Percentiles rank a stretch among this genome's conserved stretches.
These are phyloP conservation scores for Drosophila truncata DNA, from an alignment of 1,140 invertebrate genomes.

Conservation along the genomic window DNA sequence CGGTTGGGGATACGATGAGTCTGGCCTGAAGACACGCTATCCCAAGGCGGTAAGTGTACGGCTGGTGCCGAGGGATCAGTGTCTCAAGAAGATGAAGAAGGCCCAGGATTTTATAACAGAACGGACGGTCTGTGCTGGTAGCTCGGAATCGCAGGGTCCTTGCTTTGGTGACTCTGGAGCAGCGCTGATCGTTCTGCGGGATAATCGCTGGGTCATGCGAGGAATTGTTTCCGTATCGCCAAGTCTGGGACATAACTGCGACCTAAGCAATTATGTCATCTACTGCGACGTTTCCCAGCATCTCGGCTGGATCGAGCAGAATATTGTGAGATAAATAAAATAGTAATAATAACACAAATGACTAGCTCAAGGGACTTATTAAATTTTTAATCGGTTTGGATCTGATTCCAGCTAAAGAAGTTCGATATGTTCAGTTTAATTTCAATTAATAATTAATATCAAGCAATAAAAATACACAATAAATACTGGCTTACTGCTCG, in stretches of 20 bases:
- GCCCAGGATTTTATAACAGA: slow-evolving; percentile 18
- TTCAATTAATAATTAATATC: background rate
- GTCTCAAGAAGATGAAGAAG: slow-evolving; percentile 5
- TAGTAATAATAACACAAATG: background rate
- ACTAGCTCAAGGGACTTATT: background rate
- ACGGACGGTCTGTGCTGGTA: slow-evolving; percentile 11
- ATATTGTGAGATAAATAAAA: background rate
- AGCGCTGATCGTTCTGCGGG: slow-evolving; percentile 10
- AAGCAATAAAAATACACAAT: slow-evolving; percentile 11
- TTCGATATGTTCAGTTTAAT: background rate
- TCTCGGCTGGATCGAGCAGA: slow-evolving; percentile 12
- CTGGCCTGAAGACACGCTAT: slow-evolving; percentile 11
- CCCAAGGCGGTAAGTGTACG: slow-evolving; percentile 19
- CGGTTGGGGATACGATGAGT: slow-evolving; percentile 9
- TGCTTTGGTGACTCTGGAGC: slow-evolving; percentile 24
- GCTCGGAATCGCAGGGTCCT: slow-evolving; percentile 4
- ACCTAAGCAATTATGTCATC: slow-evolving; percentile 13
- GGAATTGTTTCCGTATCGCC: slow-evolving; percentile 17
- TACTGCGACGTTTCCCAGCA: slow-evolving; percentile 15
- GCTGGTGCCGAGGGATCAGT: slow-evolving; percentile 16
- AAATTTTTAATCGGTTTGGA: background rate
- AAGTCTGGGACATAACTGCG: background rate
- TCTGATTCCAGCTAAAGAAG: no score
- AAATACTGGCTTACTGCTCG: slow-evolving; percentile 17
- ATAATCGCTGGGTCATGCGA: slow-evolving; percentile 14